Conservation (phyloP, 2,113 vertebrate genomes). For the Pelodiscus sinensis region DNA sequence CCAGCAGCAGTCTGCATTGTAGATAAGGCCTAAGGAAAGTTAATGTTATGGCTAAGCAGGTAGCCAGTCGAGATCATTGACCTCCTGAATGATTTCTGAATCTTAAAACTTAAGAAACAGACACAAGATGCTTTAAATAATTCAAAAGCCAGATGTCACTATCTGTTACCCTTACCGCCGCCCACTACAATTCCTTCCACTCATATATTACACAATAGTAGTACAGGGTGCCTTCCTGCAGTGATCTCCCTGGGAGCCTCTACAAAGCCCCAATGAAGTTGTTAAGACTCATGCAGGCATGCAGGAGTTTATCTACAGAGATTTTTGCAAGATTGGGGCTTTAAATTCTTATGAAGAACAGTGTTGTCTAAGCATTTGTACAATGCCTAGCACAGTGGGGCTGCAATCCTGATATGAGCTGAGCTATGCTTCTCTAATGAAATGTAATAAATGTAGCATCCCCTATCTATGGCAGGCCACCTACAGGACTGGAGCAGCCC, state of each 20-base stretch:
- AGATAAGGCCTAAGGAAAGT: not conserved
- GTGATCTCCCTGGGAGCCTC: not conserved
- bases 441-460: too few species aligned
- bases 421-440: too few species aligned
- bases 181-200: not conserved
- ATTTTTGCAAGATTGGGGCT: too few species aligned
- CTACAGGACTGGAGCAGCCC: too few species aligned
- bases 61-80: not conserved
- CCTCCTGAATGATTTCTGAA: not conserved
- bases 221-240: not conserved
- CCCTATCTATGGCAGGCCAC: too few species aligned
- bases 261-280: not conserved
- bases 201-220: not conserved
- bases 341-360: too few species aligned
- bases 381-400: too few species aligned
- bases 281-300: not conserved
- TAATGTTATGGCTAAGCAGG: not conserved
- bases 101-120: not conserved
- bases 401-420: too few species aligned
- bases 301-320: too few species aligned
- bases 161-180: not conserved
- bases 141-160: not conserved
- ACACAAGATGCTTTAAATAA: not conserved
- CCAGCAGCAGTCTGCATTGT: not conserved
- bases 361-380: too few species aligned